These are phyloP conservation scores for Euura saliciscinereae DNA, from an alignment of 1,140 invertebrate species.

Conservation along the genomic window DNA sequence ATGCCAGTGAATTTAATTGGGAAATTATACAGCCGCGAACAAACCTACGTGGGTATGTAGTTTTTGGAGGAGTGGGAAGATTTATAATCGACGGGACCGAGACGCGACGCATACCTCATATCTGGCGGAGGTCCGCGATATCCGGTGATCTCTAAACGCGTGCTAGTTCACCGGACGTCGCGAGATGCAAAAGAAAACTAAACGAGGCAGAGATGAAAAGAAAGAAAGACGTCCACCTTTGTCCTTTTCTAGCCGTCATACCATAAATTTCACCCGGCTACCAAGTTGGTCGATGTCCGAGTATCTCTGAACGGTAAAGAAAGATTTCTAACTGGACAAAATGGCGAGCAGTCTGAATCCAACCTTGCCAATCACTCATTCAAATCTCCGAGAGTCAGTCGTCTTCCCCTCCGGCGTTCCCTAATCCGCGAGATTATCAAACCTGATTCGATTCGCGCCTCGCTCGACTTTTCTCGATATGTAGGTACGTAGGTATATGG, in stretches of 20 bases:
- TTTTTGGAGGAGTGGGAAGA: no score
- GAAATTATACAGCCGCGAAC: no score
- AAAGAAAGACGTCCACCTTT: background rate
- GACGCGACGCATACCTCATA: no score
- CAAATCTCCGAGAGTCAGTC: conserved; percentile 18
- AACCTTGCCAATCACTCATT: conserved; percentile 36
- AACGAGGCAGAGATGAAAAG: background rate
- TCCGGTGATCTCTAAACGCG: no score
- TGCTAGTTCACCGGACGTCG: no score
- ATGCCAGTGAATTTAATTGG: no score
- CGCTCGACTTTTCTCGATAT: background rate
- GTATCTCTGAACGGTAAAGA: conserved; percentile 38
- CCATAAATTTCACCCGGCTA: conserved; percentile 36
- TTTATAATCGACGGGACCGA: no score
- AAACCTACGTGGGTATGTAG: no score
- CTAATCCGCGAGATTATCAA: background rate
- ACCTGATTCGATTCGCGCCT: conserved; percentile 16
- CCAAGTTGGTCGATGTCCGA: conserved; percentile 19
- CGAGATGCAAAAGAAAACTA: background rate
- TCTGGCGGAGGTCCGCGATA: no score
- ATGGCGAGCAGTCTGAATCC: conserved; percentile 28
- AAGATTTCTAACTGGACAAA: conserved; percentile 43
- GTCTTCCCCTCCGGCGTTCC: background rate
- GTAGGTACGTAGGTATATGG: background rate
- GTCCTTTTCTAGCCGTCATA: conserved; percentile 30